Conservation (phyloP, 2,797 vertebrate genomes). For the Clamator glandarius region DNA sequence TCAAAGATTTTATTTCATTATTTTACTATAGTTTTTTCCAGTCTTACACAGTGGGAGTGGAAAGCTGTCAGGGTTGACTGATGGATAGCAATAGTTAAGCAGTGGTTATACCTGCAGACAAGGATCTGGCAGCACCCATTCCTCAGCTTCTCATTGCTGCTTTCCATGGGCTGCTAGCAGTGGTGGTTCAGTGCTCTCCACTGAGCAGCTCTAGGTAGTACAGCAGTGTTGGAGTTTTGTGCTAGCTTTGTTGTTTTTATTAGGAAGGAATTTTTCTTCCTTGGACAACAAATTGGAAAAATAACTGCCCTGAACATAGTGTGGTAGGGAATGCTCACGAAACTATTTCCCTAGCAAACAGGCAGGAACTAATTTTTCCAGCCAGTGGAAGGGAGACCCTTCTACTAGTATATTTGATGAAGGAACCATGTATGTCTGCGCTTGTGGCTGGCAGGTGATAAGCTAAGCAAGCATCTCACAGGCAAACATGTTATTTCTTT, state of each 20-base stretch:
- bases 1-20: neutral
- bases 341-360: neutral
- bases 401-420: neutral
- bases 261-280: neutral
- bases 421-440: neutral
- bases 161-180: neutral
- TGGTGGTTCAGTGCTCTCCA: neutral
- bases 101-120: neutral
- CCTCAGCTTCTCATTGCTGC: accelerated
- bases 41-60: neutral
- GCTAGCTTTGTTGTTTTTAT: neutral
- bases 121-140: neutral
- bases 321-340: neutral
- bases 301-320: neutral
- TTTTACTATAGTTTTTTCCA: neutral
- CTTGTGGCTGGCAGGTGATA: neutral
- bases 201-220: neutral
- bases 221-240: accelerated
- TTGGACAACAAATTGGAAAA: neutral
- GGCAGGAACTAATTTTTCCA: neutral
- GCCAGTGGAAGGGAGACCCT: neutral
- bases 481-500: neutral
- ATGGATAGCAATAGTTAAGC: neutral
- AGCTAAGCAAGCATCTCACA: neutral
- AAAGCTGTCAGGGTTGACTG: neutral